Conservation (phyloP, 2,797 vertebrate genomes). For the Spinus olivaceus region DNA sequence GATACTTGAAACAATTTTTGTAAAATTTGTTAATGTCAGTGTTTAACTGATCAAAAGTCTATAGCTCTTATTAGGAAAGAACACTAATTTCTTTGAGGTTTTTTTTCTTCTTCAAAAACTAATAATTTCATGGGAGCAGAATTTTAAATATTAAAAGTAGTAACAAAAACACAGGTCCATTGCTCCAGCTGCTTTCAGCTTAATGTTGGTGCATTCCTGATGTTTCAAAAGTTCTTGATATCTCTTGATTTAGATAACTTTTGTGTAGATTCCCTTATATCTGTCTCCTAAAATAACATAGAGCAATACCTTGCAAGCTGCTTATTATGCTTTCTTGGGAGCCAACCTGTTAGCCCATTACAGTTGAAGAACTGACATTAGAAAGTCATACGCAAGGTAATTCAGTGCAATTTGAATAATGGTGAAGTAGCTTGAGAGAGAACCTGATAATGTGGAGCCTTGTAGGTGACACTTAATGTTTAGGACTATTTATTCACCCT, state of each 20-base stretch:
- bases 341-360: not conserved
- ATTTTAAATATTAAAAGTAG: constrained; percentile 36
- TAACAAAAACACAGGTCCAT: constrained; percentile 29
- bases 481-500: constrained; percentile 39
- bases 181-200: constrained; percentile 41
- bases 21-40: constrained; percentile 70
- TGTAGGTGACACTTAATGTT: not conserved
- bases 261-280: not conserved
- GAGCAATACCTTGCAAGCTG: constrained; percentile 64
- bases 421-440: constrained; percentile 37
- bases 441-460: constrained; percentile 47
- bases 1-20: constrained; percentile 83
- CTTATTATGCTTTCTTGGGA: not conserved
- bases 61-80: constrained; percentile 58
- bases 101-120: constrained; percentile 33
- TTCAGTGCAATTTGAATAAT: not conserved
- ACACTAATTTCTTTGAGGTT: not conserved
- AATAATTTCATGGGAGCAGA: constrained; percentile 46
- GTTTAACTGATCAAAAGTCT: constrained; percentile 59
- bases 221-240: constrained; percentile 3
- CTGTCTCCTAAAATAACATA: constrained; percentile 1
- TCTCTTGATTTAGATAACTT: constrained; percentile 18
- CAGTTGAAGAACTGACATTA: not conserved
- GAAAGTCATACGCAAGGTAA: not conserved
- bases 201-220: constrained; percentile 20